Conservation (phyloP, 2,888 invertebrate species). For the Neria commutata region DNA sequence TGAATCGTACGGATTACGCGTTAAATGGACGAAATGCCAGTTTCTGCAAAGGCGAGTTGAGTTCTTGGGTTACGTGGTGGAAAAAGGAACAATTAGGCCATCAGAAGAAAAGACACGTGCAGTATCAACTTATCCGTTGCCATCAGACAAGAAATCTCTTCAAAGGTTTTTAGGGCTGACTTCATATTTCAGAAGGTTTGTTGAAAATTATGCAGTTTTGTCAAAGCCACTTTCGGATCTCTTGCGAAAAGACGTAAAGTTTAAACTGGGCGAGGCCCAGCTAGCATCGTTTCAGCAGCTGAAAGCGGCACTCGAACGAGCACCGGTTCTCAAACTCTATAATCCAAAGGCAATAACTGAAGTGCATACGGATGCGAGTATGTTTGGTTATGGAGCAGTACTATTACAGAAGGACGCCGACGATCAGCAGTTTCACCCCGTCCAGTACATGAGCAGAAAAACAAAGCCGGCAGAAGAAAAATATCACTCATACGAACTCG, state of each 20-base stretch:
- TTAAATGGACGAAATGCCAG: constrained; percentile 30
- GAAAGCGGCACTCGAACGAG: constrained; percentile 15
- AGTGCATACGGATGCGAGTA: constrained; percentile 35
- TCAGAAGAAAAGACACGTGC: constrained; percentile 23
- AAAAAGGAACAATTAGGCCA: constrained; percentile 24
- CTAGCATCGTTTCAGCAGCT: constrained; percentile 23
- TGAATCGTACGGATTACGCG: constrained; percentile 13
- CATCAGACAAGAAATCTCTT: constrained; percentile 25
- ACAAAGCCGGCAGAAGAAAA: constrained; percentile 25
- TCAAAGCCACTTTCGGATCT: constrained; percentile 23
- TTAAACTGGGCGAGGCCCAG: constrained; percentile 21
- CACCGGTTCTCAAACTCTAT: constrained; percentile 33
- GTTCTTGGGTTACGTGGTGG: constrained; percentile 31
- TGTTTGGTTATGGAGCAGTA: constrained; percentile 31
- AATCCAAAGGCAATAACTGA: constrained; percentile 29
- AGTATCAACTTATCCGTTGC: constrained; percentile 22
- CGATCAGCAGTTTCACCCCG: constrained; percentile 21
- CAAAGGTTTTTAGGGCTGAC: constrained; percentile 31
- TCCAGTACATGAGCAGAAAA: constrained; percentile 29
- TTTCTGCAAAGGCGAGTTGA: constrained; percentile 21
- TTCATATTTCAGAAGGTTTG: constrained; percentile 27
- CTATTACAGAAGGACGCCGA: constrained; percentile 30
- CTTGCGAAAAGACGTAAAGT: constrained; percentile 22
- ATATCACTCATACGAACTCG: constrained; percentile 39
- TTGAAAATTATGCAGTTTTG: constrained; percentile 5